Percentiles rank a stretch among this genome's conserved stretches.
Conservation (phyloP, 2,113 vertebrate species). For the Australoheros scitulus region DNA sequence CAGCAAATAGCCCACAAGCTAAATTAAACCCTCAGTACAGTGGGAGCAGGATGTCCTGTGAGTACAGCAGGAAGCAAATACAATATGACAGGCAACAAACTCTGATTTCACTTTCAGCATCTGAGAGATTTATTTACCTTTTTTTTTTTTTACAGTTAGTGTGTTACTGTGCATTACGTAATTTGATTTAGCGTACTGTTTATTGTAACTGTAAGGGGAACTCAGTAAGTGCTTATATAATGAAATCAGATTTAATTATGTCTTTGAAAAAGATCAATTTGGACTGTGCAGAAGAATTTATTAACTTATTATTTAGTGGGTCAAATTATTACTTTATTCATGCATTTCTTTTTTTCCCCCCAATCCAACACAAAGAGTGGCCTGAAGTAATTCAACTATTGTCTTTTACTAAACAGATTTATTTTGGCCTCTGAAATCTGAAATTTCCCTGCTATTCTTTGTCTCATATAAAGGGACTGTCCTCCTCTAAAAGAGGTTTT, state of each 20-base stretch:
- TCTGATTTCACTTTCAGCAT: conserved; percentile 40
- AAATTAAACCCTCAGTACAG: conserved; percentile 39
- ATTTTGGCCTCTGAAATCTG: not conserved
- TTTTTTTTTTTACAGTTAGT: not conserved
- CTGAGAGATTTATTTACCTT: conserved; percentile 16
- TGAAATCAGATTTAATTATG: not conserved
- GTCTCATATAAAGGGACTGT: not conserved
- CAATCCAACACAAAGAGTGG: not conserved
- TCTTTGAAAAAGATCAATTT: not conserved
- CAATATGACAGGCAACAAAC: conserved; percentile 46
- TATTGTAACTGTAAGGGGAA: conserved; percentile 1
- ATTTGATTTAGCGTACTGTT: conserved; percentile 18
- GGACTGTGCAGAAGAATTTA: not conserved
- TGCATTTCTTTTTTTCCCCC: no score
- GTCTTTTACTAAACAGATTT: not conserved
- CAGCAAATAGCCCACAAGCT: conserved; percentile 59
- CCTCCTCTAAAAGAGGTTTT: not conserved
- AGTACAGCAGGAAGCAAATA: conserved; percentile 48
- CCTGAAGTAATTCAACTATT: not conserved
- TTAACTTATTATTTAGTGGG: not conserved
- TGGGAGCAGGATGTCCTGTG: conserved; percentile 48
- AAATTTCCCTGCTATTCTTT: not conserved
- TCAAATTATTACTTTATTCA: not conserved
- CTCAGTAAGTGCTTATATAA: not conserved
- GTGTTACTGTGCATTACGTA: not conserved